These are phyloP conservation scores for Melanotaenia parkinsoni DNA, from an alignment of 2,797 vertebrate species.

Conservation along the genomic window DNA sequence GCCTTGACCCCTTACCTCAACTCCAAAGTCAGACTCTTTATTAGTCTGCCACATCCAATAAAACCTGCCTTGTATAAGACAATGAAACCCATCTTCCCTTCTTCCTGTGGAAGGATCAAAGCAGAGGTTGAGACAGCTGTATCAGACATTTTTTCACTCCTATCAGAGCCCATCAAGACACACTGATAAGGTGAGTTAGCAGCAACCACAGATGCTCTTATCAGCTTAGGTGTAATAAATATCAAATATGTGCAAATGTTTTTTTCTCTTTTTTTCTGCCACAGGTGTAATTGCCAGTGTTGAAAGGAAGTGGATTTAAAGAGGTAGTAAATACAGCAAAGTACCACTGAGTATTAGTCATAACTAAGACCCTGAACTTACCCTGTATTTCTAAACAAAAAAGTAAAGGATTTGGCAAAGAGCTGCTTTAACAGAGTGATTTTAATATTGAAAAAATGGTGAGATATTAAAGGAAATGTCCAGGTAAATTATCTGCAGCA, in stretches of 20 bases:
- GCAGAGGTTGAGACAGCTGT: conserved; percentile 58
- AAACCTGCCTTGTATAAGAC: conserved; percentile 66
- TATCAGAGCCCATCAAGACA: conserved; percentile 43
- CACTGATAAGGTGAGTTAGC: conserved; percentile 17
- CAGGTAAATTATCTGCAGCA: background rate
- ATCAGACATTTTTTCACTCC: conserved; percentile 41
- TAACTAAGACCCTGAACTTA: background rate
- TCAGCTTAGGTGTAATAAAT: conserved; percentile 4
- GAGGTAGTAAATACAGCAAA: background rate
- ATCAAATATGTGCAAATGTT: background rate
- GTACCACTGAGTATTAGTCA: background rate
- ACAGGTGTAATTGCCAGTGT: background rate
- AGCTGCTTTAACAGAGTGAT: background rate
- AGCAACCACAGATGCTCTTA: conserved; percentile 15
- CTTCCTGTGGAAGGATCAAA: conserved; percentile 51
- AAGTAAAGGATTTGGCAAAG: background rate
- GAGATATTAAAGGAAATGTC: too few species aligned
- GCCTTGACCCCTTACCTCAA: conserved; percentile 74
- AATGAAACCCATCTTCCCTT: conserved; percentile 56
- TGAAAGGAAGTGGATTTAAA: background rate
- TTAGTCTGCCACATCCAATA: conserved; percentile 83
- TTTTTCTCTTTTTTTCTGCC: background rate
- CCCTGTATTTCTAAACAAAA: background rate
- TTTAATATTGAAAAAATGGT: background rate
- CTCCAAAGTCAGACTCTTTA: conserved; percentile 75